These are phyloP conservation scores for Dichetophora obliterata DNA, from an alignment of 2,888 invertebrate genomes.

Conservation along the genomic window DNA sequence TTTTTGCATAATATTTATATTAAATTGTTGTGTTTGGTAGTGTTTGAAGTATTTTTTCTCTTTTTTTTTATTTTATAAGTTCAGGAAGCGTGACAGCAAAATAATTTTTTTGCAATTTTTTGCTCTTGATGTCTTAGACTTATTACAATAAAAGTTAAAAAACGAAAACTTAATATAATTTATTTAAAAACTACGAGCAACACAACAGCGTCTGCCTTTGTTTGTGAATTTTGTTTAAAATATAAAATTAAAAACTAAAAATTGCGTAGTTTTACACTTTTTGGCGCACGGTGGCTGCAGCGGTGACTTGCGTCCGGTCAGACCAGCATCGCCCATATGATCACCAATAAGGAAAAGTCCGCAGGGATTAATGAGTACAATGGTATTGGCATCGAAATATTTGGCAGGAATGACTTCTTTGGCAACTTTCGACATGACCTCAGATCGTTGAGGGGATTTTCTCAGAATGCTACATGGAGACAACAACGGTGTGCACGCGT, in stretches of 20 bases:
- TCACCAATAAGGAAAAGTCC: slow-evolving; percentile 97
- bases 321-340: slow-evolving; percentile 96
- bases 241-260: slow-evolving; percentile 55
- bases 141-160: slow-evolving; percentile 48
- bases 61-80: not conserved
- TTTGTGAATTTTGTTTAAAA: slow-evolving; percentile 34
- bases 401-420: slow-evolving; percentile 91
- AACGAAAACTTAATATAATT: slow-evolving; percentile 36
- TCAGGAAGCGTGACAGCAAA: slow-evolving; percentile 14
- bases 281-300: slow-evolving; percentile 63
- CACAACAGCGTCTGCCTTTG: not conserved
- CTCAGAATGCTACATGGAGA: slow-evolving; percentile 97
- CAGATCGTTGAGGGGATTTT: slow-evolving; percentile 85
- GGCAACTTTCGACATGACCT: slow-evolving; percentile 91
- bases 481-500: slow-evolving; percentile 96
- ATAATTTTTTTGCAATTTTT: slow-evolving; percentile 33
- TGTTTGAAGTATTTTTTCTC: slow-evolving; percentile 25
- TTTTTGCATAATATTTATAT: slow-evolving; percentile 25
- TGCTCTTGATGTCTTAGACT: slow-evolving; percentile 48
- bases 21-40: slow-evolving; percentile 32
- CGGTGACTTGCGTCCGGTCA: slow-evolving; percentile 83
- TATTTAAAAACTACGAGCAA: slow-evolving; percentile 14
- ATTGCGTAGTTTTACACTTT: slow-evolving; percentile 61
- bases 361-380: slow-evolving; percentile 97
- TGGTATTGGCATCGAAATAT: slow-evolving; percentile 92